Base-by-base conservation (phyloP, 2,888 invertebrate species). In the Nasonia oneida region DNA sequence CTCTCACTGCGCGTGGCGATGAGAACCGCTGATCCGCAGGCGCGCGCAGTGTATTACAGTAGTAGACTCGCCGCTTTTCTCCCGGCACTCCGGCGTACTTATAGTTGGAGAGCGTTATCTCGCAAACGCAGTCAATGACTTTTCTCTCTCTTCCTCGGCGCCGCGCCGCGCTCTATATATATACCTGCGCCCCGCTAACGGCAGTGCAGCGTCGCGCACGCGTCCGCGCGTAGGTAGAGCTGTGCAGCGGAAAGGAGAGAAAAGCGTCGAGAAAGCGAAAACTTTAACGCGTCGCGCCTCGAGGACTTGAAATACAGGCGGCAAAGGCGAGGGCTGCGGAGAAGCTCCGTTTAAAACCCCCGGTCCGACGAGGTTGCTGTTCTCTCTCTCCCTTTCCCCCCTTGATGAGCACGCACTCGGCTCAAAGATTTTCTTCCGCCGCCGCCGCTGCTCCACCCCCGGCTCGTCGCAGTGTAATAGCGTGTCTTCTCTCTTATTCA, bases 111-210 rank as follows among this genome's bases (percentile, higher is more conserved):
- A 61, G 67, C 79, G 79, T 83, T 83, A 83, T 83, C 83, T 80
- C 77, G 77, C 81, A 23, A 50, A 79, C 73, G 77, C 83, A 83
- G 86, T 86, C 86, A 86, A 83, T 86, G 86, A 86, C 86, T 83
- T 73, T 53, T 47, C 70, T 8, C 42, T 53, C 70, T n/a, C 67
- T 75, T 67, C 53, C 29, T 8, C 23, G 53, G 42, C 37, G 37
- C 1, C 37, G 4, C 53, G 10, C 6, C 57, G 33, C 83, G 74
- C 61, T 57, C 4, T 57, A 67, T 29, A 67, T 29, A 29, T 29
- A 67, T 14, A 67, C 67, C 29, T 67, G 67, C 37, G 33, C 70
- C 15, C 70, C 15, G 39, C 37, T 5, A 29, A 29, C 64, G 6
- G 0, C 5, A 57, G 37, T 12, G 37, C 18, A 18, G 70, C 5